These are phyloP conservation scores for Sussaba pulchella DNA, from an alignment of 2,888 invertebrate species.

Conservation along the genomic window DNA sequence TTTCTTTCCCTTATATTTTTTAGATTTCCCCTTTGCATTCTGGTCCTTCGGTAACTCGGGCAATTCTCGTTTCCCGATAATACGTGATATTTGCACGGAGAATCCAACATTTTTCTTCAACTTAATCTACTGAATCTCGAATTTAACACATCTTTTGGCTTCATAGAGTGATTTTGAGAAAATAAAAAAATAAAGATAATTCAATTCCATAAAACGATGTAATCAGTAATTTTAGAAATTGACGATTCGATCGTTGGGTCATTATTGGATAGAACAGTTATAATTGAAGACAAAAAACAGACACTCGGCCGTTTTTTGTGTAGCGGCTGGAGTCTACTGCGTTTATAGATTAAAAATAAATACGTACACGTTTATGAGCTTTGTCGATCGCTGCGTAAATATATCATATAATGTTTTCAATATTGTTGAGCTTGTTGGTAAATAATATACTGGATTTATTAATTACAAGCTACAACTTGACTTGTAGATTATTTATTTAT, in stretches of 20 bases:
- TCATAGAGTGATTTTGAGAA: neutral
- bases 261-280: slow-evolving; percentile 3
- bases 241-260: neutral
- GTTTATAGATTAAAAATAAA: slow-evolving; percentile 23
- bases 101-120: too few relatives aligned
- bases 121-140: slow-evolving; percentile 39
- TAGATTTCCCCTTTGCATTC: too few relatives aligned
- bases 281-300: slow-evolving; percentile 16
- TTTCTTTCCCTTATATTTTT: too few relatives aligned
- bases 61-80: too few relatives aligned
- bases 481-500: too few relatives aligned
- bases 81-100: too few relatives aligned
- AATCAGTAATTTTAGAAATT: neutral
- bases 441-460: slow-evolving; percentile 54
- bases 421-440: slow-evolving; percentile 40
- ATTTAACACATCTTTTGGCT: slow-evolving; percentile 4
- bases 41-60: too few relatives aligned
- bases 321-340: neutral
- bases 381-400: slow-evolving; percentile 54
- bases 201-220: neutral
- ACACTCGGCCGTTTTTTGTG: slow-evolving; percentile 10
- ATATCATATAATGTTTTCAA: slow-evolving; percentile 48
- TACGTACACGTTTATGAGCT: slow-evolving; percentile 17
- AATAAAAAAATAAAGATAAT: neutral
- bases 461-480: neutral